Conservation (phyloP, 2,888 invertebrate genomes). For the Agrotis segetum region DNA sequence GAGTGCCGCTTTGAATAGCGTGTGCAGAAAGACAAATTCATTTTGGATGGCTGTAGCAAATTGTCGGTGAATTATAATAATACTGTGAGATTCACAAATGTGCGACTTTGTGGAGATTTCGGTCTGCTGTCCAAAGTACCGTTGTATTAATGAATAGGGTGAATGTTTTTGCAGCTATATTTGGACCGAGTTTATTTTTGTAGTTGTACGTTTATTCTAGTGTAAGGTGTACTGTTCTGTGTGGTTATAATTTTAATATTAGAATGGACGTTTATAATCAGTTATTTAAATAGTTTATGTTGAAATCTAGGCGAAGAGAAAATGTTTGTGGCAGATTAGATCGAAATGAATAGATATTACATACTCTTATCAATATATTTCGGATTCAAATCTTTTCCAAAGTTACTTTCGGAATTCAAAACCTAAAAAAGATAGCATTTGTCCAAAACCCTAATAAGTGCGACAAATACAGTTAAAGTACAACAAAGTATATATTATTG, state of each 20-base stretch:
- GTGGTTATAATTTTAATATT: neutral
- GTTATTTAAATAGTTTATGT: neutral
- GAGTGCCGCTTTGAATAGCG: slow-evolving; percentile 65
- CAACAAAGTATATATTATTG: slow-evolving; percentile 11
- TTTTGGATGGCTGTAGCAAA: slow-evolving; percentile 57
- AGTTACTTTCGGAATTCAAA: neutral
- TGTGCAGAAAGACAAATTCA: slow-evolving; percentile 65
- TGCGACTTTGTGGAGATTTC: slow-evolving; percentile 27
- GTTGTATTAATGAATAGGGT: slow-evolving; percentile 8
- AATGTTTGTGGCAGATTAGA: neutral
- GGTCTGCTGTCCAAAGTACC: slow-evolving; percentile 7
- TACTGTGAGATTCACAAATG: slow-evolving; percentile 45
- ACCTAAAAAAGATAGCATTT: neutral
- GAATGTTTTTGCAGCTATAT: slow-evolving; percentile 4
- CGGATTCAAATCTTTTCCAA: neutral
- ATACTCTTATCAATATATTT: neutral
- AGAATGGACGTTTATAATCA: no score
- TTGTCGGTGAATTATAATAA: slow-evolving; percentile 58
- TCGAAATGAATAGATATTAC: neutral
- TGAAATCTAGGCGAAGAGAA: neutral
- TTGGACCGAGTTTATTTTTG: slow-evolving; percentile 11
- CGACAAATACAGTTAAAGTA: slow-evolving; percentile 2
- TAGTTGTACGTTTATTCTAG: neutral
- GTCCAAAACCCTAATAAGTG: neutral
- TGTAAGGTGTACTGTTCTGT: neutral